Percentiles rank a stretch among this genome's conserved stretches.
Evolutionary conservation across 2,888 invertebrate species (phyloP).

Genomic region (Napeogenes sylphis): DNA sequence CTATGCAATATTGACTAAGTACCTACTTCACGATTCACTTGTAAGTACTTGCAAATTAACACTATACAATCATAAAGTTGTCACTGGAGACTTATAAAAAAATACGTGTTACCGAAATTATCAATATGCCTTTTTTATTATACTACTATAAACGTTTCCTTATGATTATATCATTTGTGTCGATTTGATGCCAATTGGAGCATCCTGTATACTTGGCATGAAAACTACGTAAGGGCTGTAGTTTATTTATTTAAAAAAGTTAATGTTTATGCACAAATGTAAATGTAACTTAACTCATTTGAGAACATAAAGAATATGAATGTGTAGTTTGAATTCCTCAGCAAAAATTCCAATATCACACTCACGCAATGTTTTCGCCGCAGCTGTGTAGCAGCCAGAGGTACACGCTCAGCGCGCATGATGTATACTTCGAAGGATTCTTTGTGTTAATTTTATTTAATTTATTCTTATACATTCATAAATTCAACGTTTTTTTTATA

Average conservation of each 20-base stretch:
- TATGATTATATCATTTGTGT: slow-evolving; percentile 15
- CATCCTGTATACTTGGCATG: slow-evolving; percentile 12
- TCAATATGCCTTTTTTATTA: background rate
- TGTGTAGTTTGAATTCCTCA: slow-evolving; percentile 31
- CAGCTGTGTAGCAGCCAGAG: slow-evolving; percentile 11
- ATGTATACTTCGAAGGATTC: slow-evolving; percentile 35
- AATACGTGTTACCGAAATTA: too few species aligned
- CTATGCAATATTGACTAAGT: slow-evolving; percentile 13
- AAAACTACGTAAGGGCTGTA: background rate
- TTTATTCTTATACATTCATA: slow-evolving; percentile 34
- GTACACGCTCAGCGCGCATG: slow-evolving; percentile 39
- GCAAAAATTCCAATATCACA: slow-evolving; percentile 32
- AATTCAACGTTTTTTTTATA: slow-evolving; percentile 31
- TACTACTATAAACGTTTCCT: slow-evolving; percentile 9
- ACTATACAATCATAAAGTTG: too few species aligned
- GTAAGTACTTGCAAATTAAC: too few species aligned
- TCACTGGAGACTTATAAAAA: too few species aligned
- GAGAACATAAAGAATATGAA: background rate
- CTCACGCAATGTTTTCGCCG: slow-evolving; percentile 50
- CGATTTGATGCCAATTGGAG: slow-evolving; percentile 11
- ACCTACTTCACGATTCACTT: slow-evolving; percentile 9
- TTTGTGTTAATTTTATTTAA: slow-evolving; percentile 38
- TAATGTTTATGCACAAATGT: too few species aligned
- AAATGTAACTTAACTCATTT: too few species aligned
- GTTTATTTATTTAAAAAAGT: too few species aligned